Evolutionary conservation across 2,113 vertebrate genomes (phyloP), one percentile per base, ranked within the genome.

Genomic region (Hemibagrus wyckioides): DNA sequence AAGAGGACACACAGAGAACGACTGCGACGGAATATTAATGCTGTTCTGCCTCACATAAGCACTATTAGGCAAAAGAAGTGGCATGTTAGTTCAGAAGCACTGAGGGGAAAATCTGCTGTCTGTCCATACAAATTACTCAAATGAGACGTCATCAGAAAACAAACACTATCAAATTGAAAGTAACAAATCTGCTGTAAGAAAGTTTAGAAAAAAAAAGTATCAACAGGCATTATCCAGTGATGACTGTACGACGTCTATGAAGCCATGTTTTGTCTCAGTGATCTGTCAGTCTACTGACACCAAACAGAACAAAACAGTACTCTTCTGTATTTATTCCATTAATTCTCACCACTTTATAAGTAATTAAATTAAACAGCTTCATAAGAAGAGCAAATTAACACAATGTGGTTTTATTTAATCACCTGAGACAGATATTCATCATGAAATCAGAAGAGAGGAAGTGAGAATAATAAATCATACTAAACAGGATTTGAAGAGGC

Each of bases 1-100:
- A 94, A 90, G 92, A 93, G 89, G 91, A 94, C 89, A 92, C 89
- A 79, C 61, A 87, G 63, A 89, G 79, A 90, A 90, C 23, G 80
- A 11, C 65, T 77, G 61, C 48, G n/a, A 54, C 73, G 21, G 86
- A 85, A 85, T 85, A 88, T 88, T 88, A 83, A 79, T 84, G 77
- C 23, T 25, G 67, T 75, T 61, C 79, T 63, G 52, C 54, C 86
- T 76, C 33, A 61, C 41, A 52, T 33, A 39, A 54, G 30, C 56
- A 54, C 21, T 2, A 63, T 54, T 71, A 67, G 56, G 65, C 25
- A 87, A 83, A 86, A 59, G 41, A 65, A 48, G 84, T 44, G 73
- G 69, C 79, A 65, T 56, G 61, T 63, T 83, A 48, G 39, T 23
- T 44, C 21, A 63, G 25, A 48, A 73, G 54, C 87, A 48, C 75